Evolutionary conservation across 2,888 invertebrate genomes (phyloP).

Genomic region (Drosophila birchii): DNA sequence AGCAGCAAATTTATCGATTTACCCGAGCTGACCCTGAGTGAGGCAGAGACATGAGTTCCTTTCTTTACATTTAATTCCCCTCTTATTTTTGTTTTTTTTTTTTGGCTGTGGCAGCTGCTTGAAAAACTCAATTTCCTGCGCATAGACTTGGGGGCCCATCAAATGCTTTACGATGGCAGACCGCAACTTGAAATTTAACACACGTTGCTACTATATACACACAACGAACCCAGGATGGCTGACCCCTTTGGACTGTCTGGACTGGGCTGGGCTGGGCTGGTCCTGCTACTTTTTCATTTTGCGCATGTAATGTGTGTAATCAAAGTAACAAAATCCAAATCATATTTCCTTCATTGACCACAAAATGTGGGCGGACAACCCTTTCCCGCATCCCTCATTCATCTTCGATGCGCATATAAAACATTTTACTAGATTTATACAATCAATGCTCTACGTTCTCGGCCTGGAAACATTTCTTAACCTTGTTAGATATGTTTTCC

Average conservation of each 20-base stretch:
- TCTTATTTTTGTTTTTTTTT: conserved; percentile 42
- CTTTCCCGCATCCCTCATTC: conserved; percentile 53
- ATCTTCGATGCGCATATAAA: conserved; percentile 65
- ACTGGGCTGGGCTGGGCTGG: conserved; percentile 7
- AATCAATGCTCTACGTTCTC: conserved; percentile 59
- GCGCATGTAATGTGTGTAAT: conserved; percentile 80
- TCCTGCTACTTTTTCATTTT: conserved; percentile 72
- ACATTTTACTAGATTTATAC: conserved; percentile 73
- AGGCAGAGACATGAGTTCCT: conserved; percentile 50
- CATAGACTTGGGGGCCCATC: conserved; percentile 60
- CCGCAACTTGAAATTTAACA: conserved; percentile 68
- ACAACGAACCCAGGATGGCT: conserved; percentile 29
- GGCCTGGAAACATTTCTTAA: conserved; percentile 70
- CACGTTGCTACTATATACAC: conserved; percentile 55
- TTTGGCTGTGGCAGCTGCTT: conserved; percentile 51
- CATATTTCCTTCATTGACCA: conserved; percentile 84
- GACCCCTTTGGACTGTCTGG: conserved; percentile 58
- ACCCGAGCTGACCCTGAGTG: conserved; percentile 66
- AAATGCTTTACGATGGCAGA: conserved; percentile 70
- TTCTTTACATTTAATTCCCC: conserved; percentile 7
- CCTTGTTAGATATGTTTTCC: conserved; percentile 76
- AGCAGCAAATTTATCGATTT: conserved; percentile 60
- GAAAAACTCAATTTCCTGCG: conserved; percentile 83
- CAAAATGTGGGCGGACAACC: conserved; percentile 70
- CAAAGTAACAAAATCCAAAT: conserved; percentile 82